Base-by-base conservation (phyloP, 1,140 invertebrate genomes). In the Dendrolimus punctatus region DNA sequence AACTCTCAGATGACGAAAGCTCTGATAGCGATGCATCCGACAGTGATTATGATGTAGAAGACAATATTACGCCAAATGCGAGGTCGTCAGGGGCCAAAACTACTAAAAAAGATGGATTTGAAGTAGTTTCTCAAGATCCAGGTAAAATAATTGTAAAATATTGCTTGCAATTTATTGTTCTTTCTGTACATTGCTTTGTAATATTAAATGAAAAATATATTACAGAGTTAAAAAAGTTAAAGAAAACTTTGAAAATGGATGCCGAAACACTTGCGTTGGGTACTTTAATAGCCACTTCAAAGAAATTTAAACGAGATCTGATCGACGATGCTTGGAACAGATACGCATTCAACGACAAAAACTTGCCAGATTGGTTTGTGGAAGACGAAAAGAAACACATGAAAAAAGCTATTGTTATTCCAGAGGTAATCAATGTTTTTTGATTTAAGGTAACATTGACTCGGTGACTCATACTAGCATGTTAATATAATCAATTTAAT, bases 341-440 rank as follows among this genome's bases (percentile, higher is more conserved):
- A 62, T 98, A 95, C 74, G 90, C 91, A 0, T 95, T 95, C 68
- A 94, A 95, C 64, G 98, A 99, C 81, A 91, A 92, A 6, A 91
- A 95, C 76, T 85, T 99, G 40, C 99, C 99, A 0, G 94, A 95
- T 62, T 99, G 99, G 99, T 99, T 99, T 89, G 89, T 92, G 0
- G 90, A 96, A 57, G 98, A 99, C 71, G 99, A 99, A 85, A 91
- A 93, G 53, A 95, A 95, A 77, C 95, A 99, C 75, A 96, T 95
- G 92, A 91, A 87, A 53, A 94, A 93, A 75, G 90, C 91, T 51
- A 73, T 92, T 6, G 93, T 94, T 3, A 93, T 98, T 38, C 93
- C 95, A 39, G 92, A 95, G 87, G 92, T 92, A 83, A 23, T 23
- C 23, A 23, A 23, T 23, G 23, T 23, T 23, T 23, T 23, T 23